phyloP scores from a whole-genome alignment of 2,888 invertebrate genomes.

The Meghimatium bilineatum region DNA sequence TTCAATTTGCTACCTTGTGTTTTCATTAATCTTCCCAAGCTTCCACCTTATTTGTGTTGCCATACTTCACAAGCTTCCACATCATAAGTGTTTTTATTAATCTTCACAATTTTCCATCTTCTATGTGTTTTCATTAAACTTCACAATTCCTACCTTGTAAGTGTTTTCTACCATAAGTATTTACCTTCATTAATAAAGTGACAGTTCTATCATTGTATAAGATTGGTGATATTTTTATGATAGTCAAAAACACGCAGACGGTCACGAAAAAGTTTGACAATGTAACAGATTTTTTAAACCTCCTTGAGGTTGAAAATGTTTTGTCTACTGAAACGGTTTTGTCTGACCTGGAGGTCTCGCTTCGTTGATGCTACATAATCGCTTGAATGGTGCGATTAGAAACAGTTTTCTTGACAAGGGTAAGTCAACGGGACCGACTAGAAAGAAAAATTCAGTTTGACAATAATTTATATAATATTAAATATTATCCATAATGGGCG shows the following conservation, averaged over 20 bases:
- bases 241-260: background rate
- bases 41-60: too few species aligned
- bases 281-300: background rate
- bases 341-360: background rate
- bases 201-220: background rate
- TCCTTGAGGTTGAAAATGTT: constrained; percentile 1
- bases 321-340: background rate
- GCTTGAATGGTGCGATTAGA: constrained; percentile 1
- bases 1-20: too few species aligned
- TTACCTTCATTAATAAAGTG: background rate
- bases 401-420: background rate
- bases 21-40: too few species aligned
- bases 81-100: background rate
- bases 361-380: background rate
- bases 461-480: constrained; percentile 18
- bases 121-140: background rate
- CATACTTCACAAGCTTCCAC: too few species aligned
- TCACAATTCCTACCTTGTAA: background rate
- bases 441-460: background rate
- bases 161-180: background rate
- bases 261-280: background rate
- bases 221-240: background rate
- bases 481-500: background rate
- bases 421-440: background rate
- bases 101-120: background rate